phyloP scores from a whole-genome alignment of 2,113 vertebrate species.

The Oxygymnocypris stewartii region DNA sequence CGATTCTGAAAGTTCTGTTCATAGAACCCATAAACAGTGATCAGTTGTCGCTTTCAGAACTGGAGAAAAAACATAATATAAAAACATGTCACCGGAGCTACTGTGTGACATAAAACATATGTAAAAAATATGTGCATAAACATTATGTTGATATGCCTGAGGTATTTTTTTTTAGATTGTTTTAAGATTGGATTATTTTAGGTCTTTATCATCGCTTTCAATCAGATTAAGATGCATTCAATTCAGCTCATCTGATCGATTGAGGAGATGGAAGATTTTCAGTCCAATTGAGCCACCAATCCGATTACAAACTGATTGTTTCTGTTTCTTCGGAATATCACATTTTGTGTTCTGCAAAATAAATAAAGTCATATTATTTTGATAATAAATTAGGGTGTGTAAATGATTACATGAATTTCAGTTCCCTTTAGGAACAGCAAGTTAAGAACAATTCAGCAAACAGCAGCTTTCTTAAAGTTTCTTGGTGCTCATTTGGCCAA shows the following conservation, averaged over 20 bases:
- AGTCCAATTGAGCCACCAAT: background rate
- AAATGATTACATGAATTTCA: too few species aligned
- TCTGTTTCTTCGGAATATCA: background rate
- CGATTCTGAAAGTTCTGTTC: background rate
- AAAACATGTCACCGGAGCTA: too few species aligned
- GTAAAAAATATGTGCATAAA: too few species aligned
- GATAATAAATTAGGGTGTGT: too few species aligned
- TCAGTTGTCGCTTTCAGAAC: too few species aligned
- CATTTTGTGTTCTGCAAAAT: background rate
- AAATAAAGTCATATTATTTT: background rate
- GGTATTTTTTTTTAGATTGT: background rate
- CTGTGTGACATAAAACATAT: too few species aligned
- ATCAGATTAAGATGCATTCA: background rate
- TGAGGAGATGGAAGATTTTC: background rate
- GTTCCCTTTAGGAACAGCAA: background rate
- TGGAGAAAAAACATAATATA: too few species aligned
- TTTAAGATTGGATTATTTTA: background rate
- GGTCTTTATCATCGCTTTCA: background rate
- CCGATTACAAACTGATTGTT: background rate
- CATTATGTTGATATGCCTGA: background rate
- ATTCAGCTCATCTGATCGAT: background rate
- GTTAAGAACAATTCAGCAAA: constrained; percentile 13
- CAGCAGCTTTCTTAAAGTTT: constrained; percentile 32
- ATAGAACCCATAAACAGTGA: background rate
- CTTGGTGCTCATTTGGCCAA: background rate